Conservation (phyloP, 2,888 invertebrate species). For the Bombylius discolor region DNA sequence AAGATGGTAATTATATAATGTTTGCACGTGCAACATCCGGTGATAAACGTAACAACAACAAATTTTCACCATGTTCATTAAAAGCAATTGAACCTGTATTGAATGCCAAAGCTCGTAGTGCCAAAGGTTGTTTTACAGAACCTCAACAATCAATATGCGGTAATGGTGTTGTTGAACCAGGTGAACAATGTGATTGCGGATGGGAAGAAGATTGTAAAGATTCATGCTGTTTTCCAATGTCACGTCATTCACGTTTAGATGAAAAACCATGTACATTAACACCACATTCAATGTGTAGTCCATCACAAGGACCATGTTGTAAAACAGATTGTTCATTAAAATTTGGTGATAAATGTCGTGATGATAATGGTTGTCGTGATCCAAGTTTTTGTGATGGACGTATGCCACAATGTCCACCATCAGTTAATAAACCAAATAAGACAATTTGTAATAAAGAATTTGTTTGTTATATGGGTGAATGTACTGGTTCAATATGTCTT, state of each 20-base stretch:
- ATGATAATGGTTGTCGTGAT: conserved; percentile 87
- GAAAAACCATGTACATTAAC: conserved; percentile 81
- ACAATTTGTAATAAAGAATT: conserved; percentile 95
- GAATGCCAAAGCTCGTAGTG: conserved; percentile 78
- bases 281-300: conserved; percentile 41
- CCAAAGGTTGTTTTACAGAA: conserved; percentile 88
- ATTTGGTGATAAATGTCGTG: conserved; percentile 79
- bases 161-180: conserved; percentile 92
- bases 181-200: conserved; percentile 98
- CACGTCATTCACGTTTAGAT: conserved; percentile 58
- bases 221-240: conserved; percentile 85
- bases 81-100: conserved; percentile 85
- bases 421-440: conserved; percentile 83
- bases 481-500: conserved; percentile 95
- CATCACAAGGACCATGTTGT: conserved; percentile 83
- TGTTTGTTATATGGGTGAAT: conserved; percentile 92
- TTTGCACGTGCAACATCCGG: conserved; percentile 97
- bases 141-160: conserved; percentile 93
- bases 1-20: conserved; percentile 99
- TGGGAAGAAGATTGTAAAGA: conserved; percentile 95
- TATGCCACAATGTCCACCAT: conserved; percentile 81
- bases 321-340: conserved; percentile 71
- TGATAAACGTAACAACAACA: conserved; percentile 94
- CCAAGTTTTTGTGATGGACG: conserved; percentile 84
- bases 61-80: conserved; percentile 89